Conservation (phyloP, 2,113 vertebrate species). For the Pristiophorus japonicus region DNA sequence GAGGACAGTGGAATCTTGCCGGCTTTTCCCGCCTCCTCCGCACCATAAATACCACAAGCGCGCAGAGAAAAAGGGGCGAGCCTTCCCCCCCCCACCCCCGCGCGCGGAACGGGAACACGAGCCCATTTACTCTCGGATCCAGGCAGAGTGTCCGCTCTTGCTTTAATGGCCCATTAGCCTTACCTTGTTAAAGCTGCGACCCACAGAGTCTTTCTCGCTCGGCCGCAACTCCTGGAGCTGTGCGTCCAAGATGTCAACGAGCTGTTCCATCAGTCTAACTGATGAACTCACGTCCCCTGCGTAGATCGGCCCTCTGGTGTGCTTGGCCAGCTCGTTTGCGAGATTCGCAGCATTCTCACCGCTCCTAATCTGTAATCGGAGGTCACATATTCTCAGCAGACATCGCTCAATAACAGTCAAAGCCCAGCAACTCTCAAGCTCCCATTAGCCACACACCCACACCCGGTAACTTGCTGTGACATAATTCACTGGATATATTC, state of each 20-base stretch:
- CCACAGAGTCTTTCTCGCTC: constrained; percentile 81
- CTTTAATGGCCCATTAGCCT: background rate
- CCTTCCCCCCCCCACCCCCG: too few relatives aligned
- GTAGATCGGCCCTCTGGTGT: constrained; percentile 89
- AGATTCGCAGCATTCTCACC: constrained; percentile 95
- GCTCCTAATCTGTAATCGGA: constrained; percentile 83
- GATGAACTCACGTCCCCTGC: constrained; percentile 94
- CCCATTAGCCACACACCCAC: constrained; percentile 40
- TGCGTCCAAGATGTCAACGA: constrained; percentile 93
- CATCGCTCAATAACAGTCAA: constrained; percentile 43
- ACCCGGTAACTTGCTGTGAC: constrained; percentile 52
- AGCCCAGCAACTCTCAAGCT: constrained; percentile 43
- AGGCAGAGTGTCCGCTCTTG: background rate
- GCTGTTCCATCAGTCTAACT: constrained; percentile 91
- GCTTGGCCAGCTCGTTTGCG: constrained; percentile 91
- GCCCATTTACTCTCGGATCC: background rate
- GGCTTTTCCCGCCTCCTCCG: background rate
- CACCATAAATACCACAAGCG: background rate
- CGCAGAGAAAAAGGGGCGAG: background rate
- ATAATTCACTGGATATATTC: too few relatives aligned
- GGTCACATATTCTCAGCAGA: constrained; percentile 59
- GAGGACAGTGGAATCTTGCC: background rate
- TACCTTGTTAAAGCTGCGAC: constrained; percentile 98
- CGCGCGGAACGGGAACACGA: background rate
- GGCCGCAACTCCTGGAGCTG: constrained; percentile 89